Conservation (phyloP, 2,888 invertebrate species). For the Hypomecis punctinalis region DNA sequence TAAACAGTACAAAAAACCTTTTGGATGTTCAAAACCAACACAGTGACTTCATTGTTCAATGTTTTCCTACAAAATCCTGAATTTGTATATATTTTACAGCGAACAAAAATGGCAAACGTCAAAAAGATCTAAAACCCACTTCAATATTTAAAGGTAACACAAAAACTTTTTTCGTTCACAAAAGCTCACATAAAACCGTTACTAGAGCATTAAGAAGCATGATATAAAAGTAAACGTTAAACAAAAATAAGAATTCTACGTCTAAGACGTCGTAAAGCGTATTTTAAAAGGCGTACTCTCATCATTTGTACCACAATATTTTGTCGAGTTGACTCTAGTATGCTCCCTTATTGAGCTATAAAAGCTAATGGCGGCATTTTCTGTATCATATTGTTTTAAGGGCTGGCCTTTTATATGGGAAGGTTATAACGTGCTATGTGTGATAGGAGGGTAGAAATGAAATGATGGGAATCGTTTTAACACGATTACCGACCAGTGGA, state of each 20-base stretch:
- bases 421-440: constrained; percentile 48
- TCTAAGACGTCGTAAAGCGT: constrained; percentile 35
- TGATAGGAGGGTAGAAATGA: constrained; percentile 44
- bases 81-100: too few relatives aligned
- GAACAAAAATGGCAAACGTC: neutral
- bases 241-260: constrained; percentile 30
- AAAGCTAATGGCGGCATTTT: constrained; percentile 63
- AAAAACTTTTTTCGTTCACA: constrained; percentile 17
- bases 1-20: too few relatives aligned
- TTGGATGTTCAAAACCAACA: too few relatives aligned
- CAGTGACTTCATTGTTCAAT: too few relatives aligned
- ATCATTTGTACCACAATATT: constrained; percentile 50
- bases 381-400: constrained; percentile 67
- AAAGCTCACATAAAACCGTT: constrained; percentile 23
- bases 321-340: constrained; percentile 45
- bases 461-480: constrained; percentile 32
- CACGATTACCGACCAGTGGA: constrained; percentile 14
- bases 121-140: neutral
- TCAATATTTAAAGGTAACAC: constrained; percentile 8
- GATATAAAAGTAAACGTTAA: constrained; percentile 30
- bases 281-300: constrained; percentile 41
- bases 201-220: constrained; percentile 23
- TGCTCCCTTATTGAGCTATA: constrained; percentile 57
- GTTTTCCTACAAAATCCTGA: too few relatives aligned
- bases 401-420: constrained; percentile 49